Evolutionary conservation across 2,797 vertebrate species (phyloP), one percentile per base, ranked within the genome.

Genomic region (Nothura maculosa): DNA sequence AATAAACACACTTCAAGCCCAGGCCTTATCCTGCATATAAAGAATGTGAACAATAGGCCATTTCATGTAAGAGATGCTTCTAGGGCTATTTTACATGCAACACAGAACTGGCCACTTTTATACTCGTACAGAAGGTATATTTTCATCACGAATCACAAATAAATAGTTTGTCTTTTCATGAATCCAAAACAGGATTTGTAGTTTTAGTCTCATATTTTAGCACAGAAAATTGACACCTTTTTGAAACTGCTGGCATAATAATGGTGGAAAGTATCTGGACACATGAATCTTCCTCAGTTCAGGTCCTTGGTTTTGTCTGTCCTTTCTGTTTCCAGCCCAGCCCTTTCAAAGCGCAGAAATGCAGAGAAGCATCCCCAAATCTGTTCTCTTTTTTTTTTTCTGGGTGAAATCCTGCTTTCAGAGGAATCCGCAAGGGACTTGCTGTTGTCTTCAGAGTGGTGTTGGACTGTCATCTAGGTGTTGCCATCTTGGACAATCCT

Each of bases 1-100:
- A 97, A 96, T 96, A 94, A 96, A 84, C 90, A 89, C 79, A 76
- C 89, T 93, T 97, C 92, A 95, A 94, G 87, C 43, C 43, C 45
- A 87, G 80, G 60, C 64, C 69, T 94, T 83, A 76, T 77, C 87
- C 85, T 88, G 91, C 88, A 94, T 96, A 93, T 89, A 94, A 96
- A 96, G 43, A 54, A 75, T 55, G 10, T 84, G 54, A 43, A 63
- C 85, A 87, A 54, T 58, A 78, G 91, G 73, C 19, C 83, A 89
- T 91, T 86, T 77, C 91, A 36, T 63, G 54, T 67, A 85, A 94
- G 84, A 87, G 54, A 89, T 89, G 95, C 94, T 95, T 96, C 89
- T 73, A 85, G 83, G 77, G 92, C 78, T 92, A 74, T 92, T 95
- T 94, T 92, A 89, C 73, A 95, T 92, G 96, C 89, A 94, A 87